phyloP scores from a whole-genome alignment of 2,113 vertebrate species.

The Erpornis zantholeuca region DNA sequence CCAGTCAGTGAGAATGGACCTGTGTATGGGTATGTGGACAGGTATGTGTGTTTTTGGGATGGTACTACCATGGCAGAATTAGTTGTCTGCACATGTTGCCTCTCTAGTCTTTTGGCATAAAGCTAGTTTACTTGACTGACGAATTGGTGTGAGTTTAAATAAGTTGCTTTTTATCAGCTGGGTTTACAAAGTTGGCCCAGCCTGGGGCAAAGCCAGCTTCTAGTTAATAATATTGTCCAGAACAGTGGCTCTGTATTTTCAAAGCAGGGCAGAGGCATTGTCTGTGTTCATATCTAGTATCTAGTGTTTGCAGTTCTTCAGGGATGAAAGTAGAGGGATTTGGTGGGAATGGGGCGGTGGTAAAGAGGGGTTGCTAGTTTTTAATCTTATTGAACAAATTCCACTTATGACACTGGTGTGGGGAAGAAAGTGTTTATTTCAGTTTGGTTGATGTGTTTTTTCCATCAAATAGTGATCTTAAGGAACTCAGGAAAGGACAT shows the following conservation, averaged over 20 bases:
- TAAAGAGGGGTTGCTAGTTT: neutral
- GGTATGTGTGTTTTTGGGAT: neutral
- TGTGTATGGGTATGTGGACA: neutral
- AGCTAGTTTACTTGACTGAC: neutral
- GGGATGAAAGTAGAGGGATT: neutral
- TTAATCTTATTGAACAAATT: neutral
- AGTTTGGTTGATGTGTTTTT: neutral
- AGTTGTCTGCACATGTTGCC: neutral
- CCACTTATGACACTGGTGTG: neutral
- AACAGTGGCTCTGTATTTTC: neutral
- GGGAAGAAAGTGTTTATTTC: neutral
- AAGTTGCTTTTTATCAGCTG: neutral
- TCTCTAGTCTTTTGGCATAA: neutral
- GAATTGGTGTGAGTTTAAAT: neutral
- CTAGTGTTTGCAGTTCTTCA: neutral
- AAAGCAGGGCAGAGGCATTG: neutral
- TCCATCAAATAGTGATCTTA: neutral
- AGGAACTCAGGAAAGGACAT: neutral
- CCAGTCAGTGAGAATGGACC: neutral
- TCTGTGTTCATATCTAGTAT: neutral
- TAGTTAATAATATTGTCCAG: neutral
- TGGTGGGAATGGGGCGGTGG: neutral
- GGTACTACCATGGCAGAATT: neutral
- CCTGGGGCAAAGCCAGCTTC: neutral
- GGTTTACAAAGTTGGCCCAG: neutral